Percentiles rank a stretch among this genome's conserved stretches.
Evolutionary conservation across 2,113 vertebrate genomes (phyloP).

Genomic region (Bambusicola thoracicus): DNA sequence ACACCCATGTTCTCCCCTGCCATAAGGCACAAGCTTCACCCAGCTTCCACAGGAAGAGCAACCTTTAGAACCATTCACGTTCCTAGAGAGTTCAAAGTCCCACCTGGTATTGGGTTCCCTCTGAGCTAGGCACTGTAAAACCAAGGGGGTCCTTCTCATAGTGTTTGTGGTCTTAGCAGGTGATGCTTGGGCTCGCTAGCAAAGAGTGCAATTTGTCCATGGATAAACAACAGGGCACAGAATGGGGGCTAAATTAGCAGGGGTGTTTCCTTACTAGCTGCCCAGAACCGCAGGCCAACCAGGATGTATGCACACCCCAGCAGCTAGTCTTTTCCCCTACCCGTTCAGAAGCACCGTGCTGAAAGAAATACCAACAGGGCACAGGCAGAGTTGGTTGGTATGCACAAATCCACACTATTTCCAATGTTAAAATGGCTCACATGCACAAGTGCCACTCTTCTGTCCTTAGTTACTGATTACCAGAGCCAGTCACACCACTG

Average conservation of each 20-base stretch:
- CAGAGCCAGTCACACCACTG: not conserved
- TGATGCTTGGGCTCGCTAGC: not conserved
- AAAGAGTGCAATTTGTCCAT: not conserved
- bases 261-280: rapidly evolving
- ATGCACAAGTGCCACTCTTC: not conserved
- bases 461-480: not conserved
- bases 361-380: not conserved
- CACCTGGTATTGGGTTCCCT: not conserved
- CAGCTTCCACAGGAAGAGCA: not conserved
- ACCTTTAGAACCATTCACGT: conserved; percentile 1
- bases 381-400: not conserved
- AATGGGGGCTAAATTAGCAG: not conserved
- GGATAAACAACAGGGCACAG: not conserved
- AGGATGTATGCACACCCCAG: not conserved
- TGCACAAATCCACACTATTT: rapidly evolving
- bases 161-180: not conserved
- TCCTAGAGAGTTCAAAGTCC: conserved; percentile 24
- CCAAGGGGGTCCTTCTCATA: not conserved
- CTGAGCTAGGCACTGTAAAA: not conserved
- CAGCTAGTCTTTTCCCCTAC: not conserved
- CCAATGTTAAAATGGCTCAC: not conserved
- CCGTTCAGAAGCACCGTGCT: rapidly evolving
- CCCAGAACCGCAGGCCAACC: not conserved
- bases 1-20: not conserved
- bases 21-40: not conserved